Conservation (phyloP, 2,888 invertebrate genomes). For the Trissonchulus latispiculum region DNA sequence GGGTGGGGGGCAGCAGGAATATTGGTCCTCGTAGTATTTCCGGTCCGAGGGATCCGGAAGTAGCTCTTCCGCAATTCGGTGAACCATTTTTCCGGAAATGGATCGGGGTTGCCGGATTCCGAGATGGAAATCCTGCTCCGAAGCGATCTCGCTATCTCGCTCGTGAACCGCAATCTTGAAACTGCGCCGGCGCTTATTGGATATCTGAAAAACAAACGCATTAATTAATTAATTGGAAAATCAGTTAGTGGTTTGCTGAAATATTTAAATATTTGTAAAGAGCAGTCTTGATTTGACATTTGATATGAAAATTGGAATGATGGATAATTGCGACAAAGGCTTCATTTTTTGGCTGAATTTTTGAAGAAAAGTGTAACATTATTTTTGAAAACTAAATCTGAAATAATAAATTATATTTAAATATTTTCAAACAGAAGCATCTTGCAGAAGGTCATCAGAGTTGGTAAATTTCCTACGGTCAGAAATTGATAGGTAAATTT, state of each 20-base stretch:
- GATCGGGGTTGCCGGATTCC: neutral
- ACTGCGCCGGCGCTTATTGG: slow-evolving; percentile 23
- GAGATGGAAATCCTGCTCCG: neutral
- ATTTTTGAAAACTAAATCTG: too few relatives aligned
- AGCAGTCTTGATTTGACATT: too few relatives aligned
- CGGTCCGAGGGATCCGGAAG: slow-evolving; percentile 10
- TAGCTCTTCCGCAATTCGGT: slow-evolving; percentile 15
- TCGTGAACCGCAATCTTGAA: slow-evolving; percentile 21
- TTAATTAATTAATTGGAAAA: slow-evolving; percentile 22
- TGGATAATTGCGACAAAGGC: too few relatives aligned
- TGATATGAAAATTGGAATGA: too few relatives aligned
- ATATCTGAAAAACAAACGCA: slow-evolving; percentile 20
- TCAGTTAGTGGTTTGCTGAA: neutral
- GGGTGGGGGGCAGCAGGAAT: slow-evolving; percentile 24
- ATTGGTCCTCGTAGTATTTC: slow-evolving; percentile 21
- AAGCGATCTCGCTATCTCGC: slow-evolving; percentile 13
- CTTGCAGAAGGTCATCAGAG: too few relatives aligned
- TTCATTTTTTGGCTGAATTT: too few relatives aligned
- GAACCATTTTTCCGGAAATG: neutral
- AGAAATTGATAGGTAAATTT: too few relatives aligned
- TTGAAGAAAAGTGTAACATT: too few relatives aligned
- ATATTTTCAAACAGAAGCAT: too few relatives aligned
- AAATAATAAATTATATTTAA: too few relatives aligned
- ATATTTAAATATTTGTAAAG: too few relatives aligned
- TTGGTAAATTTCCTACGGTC: too few relatives aligned